These are phyloP conservation scores for Fragum whitleyi DNA, from an alignment of 2,888 invertebrate species.

Conservation along the genomic window DNA sequence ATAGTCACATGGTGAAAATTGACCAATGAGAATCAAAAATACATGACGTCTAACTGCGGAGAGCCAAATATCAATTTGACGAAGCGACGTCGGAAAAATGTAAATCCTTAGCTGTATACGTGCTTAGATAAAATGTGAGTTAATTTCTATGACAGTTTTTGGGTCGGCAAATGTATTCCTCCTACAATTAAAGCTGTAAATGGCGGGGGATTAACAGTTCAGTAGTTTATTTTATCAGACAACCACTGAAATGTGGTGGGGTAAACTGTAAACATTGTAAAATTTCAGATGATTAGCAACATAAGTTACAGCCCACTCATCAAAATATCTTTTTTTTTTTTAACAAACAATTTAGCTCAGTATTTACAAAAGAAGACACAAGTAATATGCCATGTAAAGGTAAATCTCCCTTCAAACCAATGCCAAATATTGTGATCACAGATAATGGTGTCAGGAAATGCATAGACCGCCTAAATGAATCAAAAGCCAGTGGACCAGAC, in stretches of 20 bases:
- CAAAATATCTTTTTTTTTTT: no score
- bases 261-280: slow-evolving; percentile 36
- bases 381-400: no score
- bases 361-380: no score
- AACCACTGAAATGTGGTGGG: slow-evolving; percentile 34
- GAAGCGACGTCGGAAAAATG: slow-evolving; percentile 39
- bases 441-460: no score
- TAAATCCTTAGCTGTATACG: slow-evolving; percentile 12
- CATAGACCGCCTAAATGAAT: no score
- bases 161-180: not conserved
- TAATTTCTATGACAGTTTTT: slow-evolving; percentile 1
- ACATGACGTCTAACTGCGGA: slow-evolving; percentile 62
- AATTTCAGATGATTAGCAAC: slow-evolving; percentile 18
- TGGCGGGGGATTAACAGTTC: not conserved
- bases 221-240: not conserved
- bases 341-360: no score
- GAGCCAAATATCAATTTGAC: slow-evolving; percentile 67
- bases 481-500: no score
- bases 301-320: not conserved
- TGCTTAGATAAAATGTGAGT: slow-evolving; percentile 35
- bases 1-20: slow-evolving; percentile 39
- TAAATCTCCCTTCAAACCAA: no score
- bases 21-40: slow-evolving; percentile 58
- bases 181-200: not conserved
- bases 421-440: no score